Conservation (phyloP, 2,113 vertebrate genomes). For the Castor canadensis region DNA sequence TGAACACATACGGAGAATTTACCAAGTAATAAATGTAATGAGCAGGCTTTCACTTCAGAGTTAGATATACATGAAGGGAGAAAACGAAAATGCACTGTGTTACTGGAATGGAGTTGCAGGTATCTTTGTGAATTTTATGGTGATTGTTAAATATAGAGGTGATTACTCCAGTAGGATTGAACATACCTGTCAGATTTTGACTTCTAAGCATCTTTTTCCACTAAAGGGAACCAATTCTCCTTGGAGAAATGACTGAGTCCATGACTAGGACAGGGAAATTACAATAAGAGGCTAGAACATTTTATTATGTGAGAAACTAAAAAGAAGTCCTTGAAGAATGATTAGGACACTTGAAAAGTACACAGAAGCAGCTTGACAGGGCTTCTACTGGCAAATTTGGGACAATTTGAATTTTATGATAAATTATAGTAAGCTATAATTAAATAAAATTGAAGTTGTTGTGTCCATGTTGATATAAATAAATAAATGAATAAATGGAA, state of each 20-base stretch:
- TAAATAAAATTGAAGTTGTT: background rate
- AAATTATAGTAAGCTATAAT: background rate
- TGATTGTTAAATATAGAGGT: background rate
- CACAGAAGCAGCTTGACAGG: background rate
- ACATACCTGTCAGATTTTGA: background rate
- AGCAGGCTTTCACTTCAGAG: background rate
- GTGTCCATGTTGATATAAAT: background rate
- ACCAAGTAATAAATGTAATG: background rate
- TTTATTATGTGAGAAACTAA: background rate
- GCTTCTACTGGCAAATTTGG: background rate
- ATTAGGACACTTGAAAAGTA: background rate
- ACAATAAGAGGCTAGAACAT: background rate
- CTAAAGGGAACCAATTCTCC: background rate
- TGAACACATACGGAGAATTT: background rate
- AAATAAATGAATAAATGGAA: background rate
- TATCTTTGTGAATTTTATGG: background rate
- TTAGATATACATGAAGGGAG: background rate
- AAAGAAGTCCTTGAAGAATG: background rate
- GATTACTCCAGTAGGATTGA: background rate
- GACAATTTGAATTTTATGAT: background rate
- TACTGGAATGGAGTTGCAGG: background rate
- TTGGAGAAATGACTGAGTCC: conserved; percentile 2
- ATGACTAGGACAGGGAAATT: background rate
- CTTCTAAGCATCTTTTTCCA: background rate
- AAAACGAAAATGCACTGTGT: background rate